Percentiles rank a stretch among this genome's conserved stretches.
phyloP scores from a whole-genome alignment of 2,888 invertebrate species.

The Pachymerium ferrugineum region DNA sequence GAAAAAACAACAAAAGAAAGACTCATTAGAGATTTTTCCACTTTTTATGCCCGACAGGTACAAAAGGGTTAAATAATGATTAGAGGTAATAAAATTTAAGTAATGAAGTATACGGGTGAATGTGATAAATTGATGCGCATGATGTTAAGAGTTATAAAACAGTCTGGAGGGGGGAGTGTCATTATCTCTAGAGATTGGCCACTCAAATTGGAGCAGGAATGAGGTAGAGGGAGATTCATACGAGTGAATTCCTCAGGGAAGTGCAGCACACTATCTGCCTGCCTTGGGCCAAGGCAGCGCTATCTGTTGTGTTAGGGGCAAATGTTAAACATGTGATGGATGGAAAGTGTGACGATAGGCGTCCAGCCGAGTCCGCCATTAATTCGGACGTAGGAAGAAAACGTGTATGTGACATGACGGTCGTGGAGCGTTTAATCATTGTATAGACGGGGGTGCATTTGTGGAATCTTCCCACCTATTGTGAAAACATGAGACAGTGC shows the following conservation, averaged over 20 bases:
- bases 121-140: too few species aligned
- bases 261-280: background rate
- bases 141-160: too few species aligned
- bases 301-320: constrained; percentile 15
- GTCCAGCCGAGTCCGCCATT: constrained; percentile 2
- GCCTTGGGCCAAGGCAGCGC: constrained; percentile 17
- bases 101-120: too few species aligned
- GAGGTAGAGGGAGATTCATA: background rate
- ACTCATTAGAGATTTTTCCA: too few species aligned
- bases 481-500: constrained; percentile 1
- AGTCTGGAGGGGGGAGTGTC: background rate
- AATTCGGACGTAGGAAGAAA: background rate
- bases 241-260: background rate
- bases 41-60: too few species aligned
- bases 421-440: background rate
- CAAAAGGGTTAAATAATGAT: too few species aligned
- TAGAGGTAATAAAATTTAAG: too few species aligned
- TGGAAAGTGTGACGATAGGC: constrained; percentile 22
- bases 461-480: constrained; percentile 16
- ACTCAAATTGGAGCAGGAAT: too few species aligned
- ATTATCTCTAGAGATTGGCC: background rate
- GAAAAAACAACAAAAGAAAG: too few species aligned
- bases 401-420: background rate
- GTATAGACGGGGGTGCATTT: background rate
- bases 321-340: constrained; percentile 24